Percentiles rank a stretch among this genome's conserved stretches.
phyloP scores from a whole-genome alignment of 2,888 invertebrate species.

The Digitonthophagus gazella region DNA sequence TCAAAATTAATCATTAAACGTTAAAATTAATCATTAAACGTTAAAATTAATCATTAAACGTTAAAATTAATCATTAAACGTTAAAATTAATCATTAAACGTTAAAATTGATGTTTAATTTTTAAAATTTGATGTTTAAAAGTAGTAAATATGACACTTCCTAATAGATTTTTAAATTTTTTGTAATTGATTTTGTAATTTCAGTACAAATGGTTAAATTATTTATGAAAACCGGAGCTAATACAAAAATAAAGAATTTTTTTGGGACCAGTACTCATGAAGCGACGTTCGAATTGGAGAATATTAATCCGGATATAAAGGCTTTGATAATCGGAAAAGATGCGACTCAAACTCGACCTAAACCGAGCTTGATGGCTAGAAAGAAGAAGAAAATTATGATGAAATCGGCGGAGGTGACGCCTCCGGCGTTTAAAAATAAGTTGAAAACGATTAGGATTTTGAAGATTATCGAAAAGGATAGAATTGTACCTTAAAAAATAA shows the following conservation, averaged over 20 bases:
- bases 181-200: slow-evolving; percentile 30
- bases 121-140: background rate
- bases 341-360: slow-evolving; percentile 5
- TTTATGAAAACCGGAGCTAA: slow-evolving; percentile 48
- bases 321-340: slow-evolving; percentile 36
- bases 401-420: background rate
- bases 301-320: slow-evolving; percentile 45
- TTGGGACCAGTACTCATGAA: slow-evolving; percentile 44
- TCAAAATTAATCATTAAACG: too few relatives aligned
- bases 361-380: slow-evolving; percentile 13
- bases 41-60: too few relatives aligned
- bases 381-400: slow-evolving; percentile 13
- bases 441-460: slow-evolving; percentile 21
- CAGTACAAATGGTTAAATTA: slow-evolving; percentile 45
- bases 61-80: too few relatives aligned
- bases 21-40: too few relatives aligned
- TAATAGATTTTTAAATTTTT: background rate
- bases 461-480: slow-evolving; percentile 16
- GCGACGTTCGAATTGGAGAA: slow-evolving; percentile 47
- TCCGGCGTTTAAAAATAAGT: slow-evolving; percentile 13
- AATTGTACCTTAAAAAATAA: background rate
- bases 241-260: slow-evolving; percentile 44
- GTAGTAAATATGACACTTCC: background rate
- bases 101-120: too few relatives aligned
- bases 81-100: too few relatives aligned